A percentile compares a stretch with the other conserved stretches of the same genome.
Evolutionary conservation across 2,888 invertebrate species (phyloP).

Genomic region (Nebria brevicollis): DNA sequence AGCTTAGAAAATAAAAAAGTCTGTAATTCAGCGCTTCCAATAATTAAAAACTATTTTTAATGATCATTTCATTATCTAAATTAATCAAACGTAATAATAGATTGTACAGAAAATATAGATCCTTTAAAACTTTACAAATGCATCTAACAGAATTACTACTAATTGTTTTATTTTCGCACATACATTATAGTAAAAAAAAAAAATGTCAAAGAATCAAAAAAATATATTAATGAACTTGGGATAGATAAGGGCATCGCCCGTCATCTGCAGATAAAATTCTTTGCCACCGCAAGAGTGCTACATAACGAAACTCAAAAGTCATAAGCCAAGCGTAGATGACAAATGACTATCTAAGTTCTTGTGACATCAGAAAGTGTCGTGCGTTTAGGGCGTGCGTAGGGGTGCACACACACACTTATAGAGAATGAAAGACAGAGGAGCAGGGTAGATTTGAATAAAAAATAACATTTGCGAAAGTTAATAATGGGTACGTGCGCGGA

Average conservation of each 20-base stretch:
- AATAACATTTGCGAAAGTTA: constrained; percentile 64
- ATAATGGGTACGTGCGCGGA: constrained; percentile 65
- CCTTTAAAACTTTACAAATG: no score
- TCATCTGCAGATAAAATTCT: neutral
- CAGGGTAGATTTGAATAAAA: constrained; percentile 63
- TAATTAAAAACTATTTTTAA: no score
- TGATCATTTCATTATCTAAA: no score
- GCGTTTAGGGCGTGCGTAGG: constrained; percentile 49
- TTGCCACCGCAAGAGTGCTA: constrained; percentile 17
- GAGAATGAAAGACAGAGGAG: constrained; percentile 6
- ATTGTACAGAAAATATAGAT: no score
- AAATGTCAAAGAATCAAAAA: no score
- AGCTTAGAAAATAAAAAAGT: no score
- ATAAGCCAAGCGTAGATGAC: constrained; percentile 60
- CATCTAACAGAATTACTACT: no score
- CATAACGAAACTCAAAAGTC: constrained; percentile 52
- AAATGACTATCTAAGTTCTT: constrained; percentile 60
- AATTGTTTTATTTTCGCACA: no score
- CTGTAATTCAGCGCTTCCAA: no score
- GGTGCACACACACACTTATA: constrained; percentile 45
- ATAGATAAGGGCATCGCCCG: neutral
- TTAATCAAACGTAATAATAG: no score
- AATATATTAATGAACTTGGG: no score
- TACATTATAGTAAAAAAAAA: no score
- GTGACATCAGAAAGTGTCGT: constrained; percentile 53